These are phyloP conservation scores for Helarctos malayanus DNA, from an alignment of 2,797 vertebrate species.

Conservation along the genomic window DNA sequence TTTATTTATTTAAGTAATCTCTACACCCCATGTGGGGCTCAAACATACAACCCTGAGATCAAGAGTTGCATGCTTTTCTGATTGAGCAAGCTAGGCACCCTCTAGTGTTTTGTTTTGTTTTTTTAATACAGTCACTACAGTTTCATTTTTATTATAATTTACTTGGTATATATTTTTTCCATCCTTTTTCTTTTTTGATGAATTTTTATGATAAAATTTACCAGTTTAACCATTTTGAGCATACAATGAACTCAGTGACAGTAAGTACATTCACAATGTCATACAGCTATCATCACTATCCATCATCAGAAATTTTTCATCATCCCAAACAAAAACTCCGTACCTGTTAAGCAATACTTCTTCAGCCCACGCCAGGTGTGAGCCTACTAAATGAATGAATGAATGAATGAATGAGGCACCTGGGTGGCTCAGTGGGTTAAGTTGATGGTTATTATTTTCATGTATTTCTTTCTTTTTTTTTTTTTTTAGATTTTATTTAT, in stretches of 20 bases:
- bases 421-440: too few species aligned
- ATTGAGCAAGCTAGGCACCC: neutral
- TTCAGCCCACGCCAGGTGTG: too few species aligned
- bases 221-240: neutral
- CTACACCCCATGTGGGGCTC: too few species aligned
- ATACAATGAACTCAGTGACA: neutral
- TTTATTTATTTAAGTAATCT: too few species aligned
- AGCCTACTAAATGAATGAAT: too few species aligned
- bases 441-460: neutral
- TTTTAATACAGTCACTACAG: neutral
- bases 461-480: too few species aligned
- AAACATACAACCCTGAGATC: too few species aligned
- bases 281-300: neutral
- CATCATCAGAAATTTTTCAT: neutral
- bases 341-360: neutral
- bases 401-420: too few species aligned
- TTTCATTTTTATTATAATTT: slow-evolving; percentile 23
- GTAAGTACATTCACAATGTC: neutral
- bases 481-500: too few species aligned
- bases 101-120: neutral
- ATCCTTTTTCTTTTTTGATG: neutral
- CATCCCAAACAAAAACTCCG: neutral
- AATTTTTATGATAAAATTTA: neutral
- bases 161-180: neutral
- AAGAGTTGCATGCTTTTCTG: too few species aligned